Evolutionary conservation across 2,888 invertebrate genomes (phyloP).

Genomic region (Invenusta paracnida): DNA sequence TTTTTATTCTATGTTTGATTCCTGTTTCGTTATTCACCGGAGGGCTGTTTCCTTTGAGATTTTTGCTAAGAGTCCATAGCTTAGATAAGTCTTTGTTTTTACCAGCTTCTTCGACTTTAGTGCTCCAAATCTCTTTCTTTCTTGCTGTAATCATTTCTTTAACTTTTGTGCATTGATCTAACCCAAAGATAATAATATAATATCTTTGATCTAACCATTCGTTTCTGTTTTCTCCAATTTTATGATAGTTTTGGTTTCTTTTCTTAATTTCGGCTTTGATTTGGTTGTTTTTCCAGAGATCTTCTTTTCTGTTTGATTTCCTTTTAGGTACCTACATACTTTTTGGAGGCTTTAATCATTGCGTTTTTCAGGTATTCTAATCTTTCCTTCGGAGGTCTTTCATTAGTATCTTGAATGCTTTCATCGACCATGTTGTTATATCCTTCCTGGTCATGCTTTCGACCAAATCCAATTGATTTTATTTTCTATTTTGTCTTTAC

Average conservation of each 20-base stretch:
- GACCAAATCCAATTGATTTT: conserved; percentile 17
- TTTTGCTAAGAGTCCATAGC: background rate
- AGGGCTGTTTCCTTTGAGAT: background rate
- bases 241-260: background rate
- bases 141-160: background rate
- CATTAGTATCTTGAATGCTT: background rate
- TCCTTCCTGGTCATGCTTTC: background rate
- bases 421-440: background rate
- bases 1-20: background rate
- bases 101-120: background rate
- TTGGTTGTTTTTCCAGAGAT: background rate
- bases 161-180: background rate
- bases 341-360: background rate
- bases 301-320: conserved; percentile 19
- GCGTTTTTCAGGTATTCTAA: background rate
- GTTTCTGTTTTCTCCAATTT: background rate
- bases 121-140: background rate
- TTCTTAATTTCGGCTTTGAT: background rate
- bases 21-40: background rate
- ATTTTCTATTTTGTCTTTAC: conserved; percentile 70
- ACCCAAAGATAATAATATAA: too few species aligned
- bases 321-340: background rate
- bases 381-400: background rate
- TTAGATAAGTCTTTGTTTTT: background rate
- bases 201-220: too few species aligned